These are phyloP conservation scores for Megaceryle alcyon DNA, from an alignment of 2,797 vertebrate genomes.

Conservation along the genomic window DNA sequence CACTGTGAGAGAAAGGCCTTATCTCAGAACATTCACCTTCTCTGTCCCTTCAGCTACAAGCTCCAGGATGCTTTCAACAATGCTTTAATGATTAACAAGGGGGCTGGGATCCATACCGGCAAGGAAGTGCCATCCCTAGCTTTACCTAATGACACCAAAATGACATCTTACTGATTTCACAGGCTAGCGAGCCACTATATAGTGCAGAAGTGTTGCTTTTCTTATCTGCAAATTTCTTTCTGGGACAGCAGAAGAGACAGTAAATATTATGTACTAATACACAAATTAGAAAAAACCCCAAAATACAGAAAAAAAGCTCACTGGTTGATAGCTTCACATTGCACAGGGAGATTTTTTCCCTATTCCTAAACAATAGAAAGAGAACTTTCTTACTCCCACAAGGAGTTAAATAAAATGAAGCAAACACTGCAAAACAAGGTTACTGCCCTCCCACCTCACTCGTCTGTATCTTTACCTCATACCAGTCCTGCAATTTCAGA, in stretches of 20 bases:
- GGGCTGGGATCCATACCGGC: neutral
- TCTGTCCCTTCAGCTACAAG: neutral
- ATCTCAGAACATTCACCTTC: neutral
- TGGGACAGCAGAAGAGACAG: neutral
- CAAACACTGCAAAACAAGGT: neutral
- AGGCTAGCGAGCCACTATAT: neutral
- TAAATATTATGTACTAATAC: neutral
- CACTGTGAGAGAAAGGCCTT: neutral
- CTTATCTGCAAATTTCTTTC: neutral
- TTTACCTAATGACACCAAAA: neutral
- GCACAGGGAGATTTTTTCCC: neutral
- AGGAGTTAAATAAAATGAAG: neutral
- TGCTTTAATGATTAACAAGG: fast-evolving
- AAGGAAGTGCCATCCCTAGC: neutral
- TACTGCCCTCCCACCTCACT: neutral
- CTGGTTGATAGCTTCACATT: neutral
- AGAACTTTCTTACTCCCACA: neutral
- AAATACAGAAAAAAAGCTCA: neutral
- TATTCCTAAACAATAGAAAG: neutral
- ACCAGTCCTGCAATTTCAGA: neutral
- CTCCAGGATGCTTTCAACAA: neutral
- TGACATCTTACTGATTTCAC: fast-evolving
- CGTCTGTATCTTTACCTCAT: neutral
- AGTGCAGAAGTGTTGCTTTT: neutral
- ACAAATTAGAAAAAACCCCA: neutral